phyloP scores from a whole-genome alignment of 2,888 invertebrate genomes.

The Philonicus albiceps region DNA sequence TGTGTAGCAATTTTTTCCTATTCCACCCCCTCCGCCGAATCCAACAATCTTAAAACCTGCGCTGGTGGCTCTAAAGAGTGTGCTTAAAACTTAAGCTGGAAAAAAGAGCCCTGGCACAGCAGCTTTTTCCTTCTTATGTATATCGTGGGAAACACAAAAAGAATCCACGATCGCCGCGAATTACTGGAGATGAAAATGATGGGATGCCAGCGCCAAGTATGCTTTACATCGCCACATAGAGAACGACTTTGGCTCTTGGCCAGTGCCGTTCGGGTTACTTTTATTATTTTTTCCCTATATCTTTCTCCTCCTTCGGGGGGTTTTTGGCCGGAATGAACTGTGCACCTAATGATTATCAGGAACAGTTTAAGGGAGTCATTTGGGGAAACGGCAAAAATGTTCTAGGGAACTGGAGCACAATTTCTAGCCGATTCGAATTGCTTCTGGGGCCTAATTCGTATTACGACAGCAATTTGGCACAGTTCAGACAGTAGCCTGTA shows the following conservation, averaged over 20 bases:
- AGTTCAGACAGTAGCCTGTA: background rate
- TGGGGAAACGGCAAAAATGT: constrained; percentile 7
- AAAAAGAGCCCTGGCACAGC: background rate
- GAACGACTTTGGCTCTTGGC: background rate
- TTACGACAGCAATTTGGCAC: constrained; percentile 27
- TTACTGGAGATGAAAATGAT: constrained; percentile 47
- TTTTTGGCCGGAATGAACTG: background rate
- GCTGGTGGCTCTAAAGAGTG: constrained; percentile 17
- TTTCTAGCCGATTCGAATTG: background rate
- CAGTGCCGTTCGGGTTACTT: no score
- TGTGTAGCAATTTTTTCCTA: constrained; percentile 28
- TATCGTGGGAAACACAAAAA: constrained; percentile 48
- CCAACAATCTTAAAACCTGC: background rate
- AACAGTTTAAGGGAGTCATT: constrained; percentile 23
- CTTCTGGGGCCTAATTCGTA: background rate
- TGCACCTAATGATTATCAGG: constrained; percentile 27
- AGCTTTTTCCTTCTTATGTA: constrained; percentile 44
- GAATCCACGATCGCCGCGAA: constrained; percentile 46
- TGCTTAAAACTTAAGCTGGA: constrained; percentile 28
- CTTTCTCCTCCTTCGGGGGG: background rate
- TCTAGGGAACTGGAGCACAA: constrained; percentile 7
- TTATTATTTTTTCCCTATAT: background rate
- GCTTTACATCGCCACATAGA: background rate
- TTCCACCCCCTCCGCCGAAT: background rate
- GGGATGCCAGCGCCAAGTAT: constrained; percentile 34